A percentile compares a stretch with the other conserved stretches of the same genome.
These are phyloP conservation scores for Ginglymostoma cirratum DNA, from an alignment of 2,113 vertebrate genomes.

Conservation along the genomic window DNA sequence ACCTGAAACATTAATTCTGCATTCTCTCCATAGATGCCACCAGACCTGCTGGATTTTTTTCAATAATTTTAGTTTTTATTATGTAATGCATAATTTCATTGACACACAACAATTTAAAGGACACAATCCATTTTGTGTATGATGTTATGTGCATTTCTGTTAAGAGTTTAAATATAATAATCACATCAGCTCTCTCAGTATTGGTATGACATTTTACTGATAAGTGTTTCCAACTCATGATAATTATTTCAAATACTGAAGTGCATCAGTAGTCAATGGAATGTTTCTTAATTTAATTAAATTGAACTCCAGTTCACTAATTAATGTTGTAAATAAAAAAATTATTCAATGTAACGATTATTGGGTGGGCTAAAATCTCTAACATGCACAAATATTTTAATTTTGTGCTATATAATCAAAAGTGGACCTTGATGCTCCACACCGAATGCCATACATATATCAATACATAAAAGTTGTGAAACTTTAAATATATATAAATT, in stretches of 20 bases:
- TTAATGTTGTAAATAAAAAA: not conserved
- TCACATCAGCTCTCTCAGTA: not conserved
- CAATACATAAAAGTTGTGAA: not conserved
- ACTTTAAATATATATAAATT: not conserved
- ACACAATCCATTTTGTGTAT: not conserved
- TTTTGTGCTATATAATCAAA: not conserved
- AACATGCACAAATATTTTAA: not conserved
- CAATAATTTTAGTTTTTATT: too few species aligned
- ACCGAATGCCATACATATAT: not conserved
- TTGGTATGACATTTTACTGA: not conserved
- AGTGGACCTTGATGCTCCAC: not conserved
- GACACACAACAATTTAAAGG: not conserved
- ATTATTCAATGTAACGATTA: not conserved
- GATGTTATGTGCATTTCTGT: not conserved
- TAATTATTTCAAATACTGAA: constrained; percentile 24
- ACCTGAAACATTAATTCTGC: too few species aligned
- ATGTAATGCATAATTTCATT: not conserved
- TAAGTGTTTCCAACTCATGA: not conserved
- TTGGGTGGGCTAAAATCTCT: not conserved
- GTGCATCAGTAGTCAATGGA: not conserved
- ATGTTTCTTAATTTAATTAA: constrained; percentile 13
- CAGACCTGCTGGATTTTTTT: too few species aligned
- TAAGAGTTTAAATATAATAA: not conserved
- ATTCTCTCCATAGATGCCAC: too few species aligned
- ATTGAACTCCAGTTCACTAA: constrained; percentile 9